Conservation (phyloP, 2,888 invertebrate species). For the Luffia ferchaultella region DNA sequence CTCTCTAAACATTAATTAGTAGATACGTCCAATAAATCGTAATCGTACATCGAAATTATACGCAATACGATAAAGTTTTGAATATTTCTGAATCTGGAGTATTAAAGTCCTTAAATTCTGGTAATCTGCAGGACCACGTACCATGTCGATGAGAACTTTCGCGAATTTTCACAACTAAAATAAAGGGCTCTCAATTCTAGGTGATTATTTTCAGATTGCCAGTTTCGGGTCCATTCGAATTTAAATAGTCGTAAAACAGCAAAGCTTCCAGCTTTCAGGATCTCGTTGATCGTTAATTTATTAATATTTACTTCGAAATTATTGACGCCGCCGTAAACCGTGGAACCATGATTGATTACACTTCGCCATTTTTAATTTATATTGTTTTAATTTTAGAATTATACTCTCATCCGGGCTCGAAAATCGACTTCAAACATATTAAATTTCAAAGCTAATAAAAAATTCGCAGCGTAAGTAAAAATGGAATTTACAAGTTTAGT, state of each 20-base stretch:
- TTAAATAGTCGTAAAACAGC: background rate
- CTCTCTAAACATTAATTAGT: no score
- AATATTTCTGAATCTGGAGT: no score
- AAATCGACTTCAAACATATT: background rate
- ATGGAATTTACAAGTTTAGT: background rate
- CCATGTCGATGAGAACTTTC: no score
- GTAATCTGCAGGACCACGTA: no score
- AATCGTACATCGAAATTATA: no score
- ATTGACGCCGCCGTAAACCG: background rate
- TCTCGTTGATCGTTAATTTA: background rate
- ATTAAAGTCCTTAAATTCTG: no score
- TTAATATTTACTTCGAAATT: background rate
- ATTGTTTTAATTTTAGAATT: background rate
- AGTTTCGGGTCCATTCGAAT: background rate
- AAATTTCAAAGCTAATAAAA: background rate
- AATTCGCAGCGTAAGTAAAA: background rate
- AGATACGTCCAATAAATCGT: no score
- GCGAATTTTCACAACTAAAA: no score
- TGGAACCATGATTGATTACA: background rate
- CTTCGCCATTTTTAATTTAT: background rate
- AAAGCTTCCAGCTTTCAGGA: background rate
- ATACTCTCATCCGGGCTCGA: background rate
- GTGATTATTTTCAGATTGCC: background rate
- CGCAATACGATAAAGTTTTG: no score
- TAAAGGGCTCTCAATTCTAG: background rate